A percentile compares a stretch with the other conserved stretches of the same genome.
Evolutionary conservation across 2,888 invertebrate genomes (phyloP).

Genomic region (Drosophila niveifrons): DNA sequence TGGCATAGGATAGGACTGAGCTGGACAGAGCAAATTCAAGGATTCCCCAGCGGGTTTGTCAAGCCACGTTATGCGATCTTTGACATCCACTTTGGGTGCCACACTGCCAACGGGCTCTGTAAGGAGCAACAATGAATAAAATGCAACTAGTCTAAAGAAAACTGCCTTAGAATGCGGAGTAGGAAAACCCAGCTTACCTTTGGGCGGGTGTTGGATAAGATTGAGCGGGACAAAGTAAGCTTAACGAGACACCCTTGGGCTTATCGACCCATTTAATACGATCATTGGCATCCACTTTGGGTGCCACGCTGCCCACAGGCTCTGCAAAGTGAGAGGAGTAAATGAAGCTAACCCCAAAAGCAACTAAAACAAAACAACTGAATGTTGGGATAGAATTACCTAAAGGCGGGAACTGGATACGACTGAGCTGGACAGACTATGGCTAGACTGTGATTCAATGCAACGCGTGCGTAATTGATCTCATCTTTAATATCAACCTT

Average conservation of each 20-base stretch:
- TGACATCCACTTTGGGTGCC: constrained; percentile 89
- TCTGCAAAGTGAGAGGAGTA: constrained; percentile 85
- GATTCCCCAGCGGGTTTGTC: constrained; percentile 85
- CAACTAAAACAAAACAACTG: constrained; percentile 12
- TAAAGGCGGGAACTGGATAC: constrained; percentile 65
- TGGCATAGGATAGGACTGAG: constrained; percentile 91
- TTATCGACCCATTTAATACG: constrained; percentile 88
- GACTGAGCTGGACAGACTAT: constrained; percentile 89
- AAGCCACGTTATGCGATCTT: constrained; percentile 88
- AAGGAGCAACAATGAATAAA: constrained; percentile 25
- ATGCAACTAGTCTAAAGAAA: constrained; percentile 27
- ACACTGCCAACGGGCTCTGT: constrained; percentile 90
- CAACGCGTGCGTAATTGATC: constrained; percentile 86
- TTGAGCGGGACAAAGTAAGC: constrained; percentile 91
- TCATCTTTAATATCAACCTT: constrained; percentile 90
- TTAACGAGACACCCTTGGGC: constrained; percentile 86
- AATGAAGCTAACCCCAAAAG: background rate
- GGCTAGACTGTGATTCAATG: constrained; percentile 87
- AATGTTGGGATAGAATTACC: constrained; percentile 57
- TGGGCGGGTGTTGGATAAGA: constrained; percentile 89
- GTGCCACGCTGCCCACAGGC: constrained; percentile 89
- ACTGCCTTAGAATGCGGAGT: constrained; percentile 45
- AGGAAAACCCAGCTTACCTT: constrained; percentile 70
- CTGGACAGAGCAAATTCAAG: constrained; percentile 90
- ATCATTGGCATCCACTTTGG: constrained; percentile 89